phyloP scores from a whole-genome alignment of 2,888 invertebrate genomes.

The Schrankia costaestrigalis region DNA sequence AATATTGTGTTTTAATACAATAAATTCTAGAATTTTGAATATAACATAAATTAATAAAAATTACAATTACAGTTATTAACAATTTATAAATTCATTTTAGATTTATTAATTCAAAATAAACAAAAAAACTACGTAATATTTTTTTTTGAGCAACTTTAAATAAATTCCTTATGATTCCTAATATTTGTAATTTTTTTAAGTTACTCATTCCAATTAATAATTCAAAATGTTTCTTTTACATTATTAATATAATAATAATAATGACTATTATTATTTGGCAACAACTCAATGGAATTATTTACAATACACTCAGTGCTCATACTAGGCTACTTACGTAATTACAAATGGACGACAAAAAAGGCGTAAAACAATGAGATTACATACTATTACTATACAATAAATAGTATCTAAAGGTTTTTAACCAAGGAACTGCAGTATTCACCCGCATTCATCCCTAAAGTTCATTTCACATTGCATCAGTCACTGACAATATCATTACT shows the following conservation, averaged over 20 bases:
- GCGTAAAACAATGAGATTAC: constrained; percentile 32
- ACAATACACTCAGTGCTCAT: constrained; percentile 29
- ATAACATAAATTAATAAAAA: no score
- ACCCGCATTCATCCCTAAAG: constrained; percentile 29
- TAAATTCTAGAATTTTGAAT: no score
- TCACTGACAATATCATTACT: constrained; percentile 21
- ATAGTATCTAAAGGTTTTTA: constrained; percentile 32
- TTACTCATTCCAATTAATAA: no score
- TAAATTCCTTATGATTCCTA: constrained; percentile 1
- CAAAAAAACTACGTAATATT: constrained; percentile 6
- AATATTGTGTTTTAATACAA: no score
- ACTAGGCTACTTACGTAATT: constrained; percentile 24
- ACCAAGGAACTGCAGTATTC: constrained; percentile 37
- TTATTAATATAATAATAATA: neutral
- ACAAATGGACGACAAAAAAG: constrained; percentile 32
- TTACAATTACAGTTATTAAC: no score
- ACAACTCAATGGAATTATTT: constrained; percentile 28
- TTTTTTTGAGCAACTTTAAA: constrained; percentile 28
- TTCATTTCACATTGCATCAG: constrained; percentile 28
- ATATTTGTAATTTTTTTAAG: neutral
- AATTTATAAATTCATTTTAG: no score
- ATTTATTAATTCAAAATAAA: constrained; percentile 1
- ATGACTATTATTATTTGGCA: constrained; percentile 32
- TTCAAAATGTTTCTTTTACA: no score
- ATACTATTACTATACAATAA: constrained; percentile 29